Percentiles rank a stretch among this genome's conserved stretches.
These are phyloP conservation scores for Cheiracanthium punctorium DNA, from an alignment of 2,888 invertebrate species.

Conservation along the genomic window DNA sequence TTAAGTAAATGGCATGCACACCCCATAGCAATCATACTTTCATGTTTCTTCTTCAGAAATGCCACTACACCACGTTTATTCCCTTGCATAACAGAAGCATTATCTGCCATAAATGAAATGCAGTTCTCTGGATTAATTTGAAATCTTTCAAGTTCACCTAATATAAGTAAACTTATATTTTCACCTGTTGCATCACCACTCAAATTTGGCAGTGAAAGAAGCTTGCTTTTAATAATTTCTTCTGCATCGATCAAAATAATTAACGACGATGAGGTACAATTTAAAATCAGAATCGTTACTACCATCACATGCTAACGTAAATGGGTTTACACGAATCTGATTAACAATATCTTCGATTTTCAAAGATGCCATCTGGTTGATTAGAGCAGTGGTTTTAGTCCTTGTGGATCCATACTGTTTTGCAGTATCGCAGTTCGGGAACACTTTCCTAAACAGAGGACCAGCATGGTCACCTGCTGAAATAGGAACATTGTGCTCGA, in stretches of 20 bases:
- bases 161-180: neutral
- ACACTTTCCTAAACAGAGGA: too few species aligned
- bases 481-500: too few species aligned
- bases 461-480: too few species aligned
- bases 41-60: neutral
- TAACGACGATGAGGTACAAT: neutral
- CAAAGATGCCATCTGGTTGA: too few species aligned
- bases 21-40: neutral
- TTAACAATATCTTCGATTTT: too few species aligned
- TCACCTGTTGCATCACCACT: neutral
- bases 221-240: neutral
- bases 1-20: neutral
- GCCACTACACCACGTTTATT: neutral
- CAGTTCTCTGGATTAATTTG: neutral
- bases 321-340: too few species aligned
- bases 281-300: neutral
- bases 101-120: neutral
- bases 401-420: too few species aligned
- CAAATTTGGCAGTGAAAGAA: neutral
- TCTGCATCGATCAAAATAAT: neutral
- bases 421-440: too few species aligned
- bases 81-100: constrained; percentile 6
- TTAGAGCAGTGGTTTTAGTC: too few species aligned
- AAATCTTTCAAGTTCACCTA: neutral
- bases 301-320: neutral